Percentiles rank a stretch among this genome's conserved stretches.
phyloP scores from a whole-genome alignment of 2,113 vertebrate genomes.

The Lepus americanus region DNA sequence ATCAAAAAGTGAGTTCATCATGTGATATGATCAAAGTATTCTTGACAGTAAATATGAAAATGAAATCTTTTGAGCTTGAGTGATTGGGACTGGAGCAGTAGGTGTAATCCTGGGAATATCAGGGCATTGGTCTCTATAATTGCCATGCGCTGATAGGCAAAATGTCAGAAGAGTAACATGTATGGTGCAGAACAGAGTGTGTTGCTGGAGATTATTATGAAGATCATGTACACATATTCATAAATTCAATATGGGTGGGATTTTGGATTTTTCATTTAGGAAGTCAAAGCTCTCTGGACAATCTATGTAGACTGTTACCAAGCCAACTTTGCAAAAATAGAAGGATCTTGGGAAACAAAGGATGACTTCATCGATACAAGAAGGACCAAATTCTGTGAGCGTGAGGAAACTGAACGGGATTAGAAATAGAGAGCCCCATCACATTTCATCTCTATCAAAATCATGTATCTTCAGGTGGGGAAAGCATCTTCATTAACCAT shows the following conservation, averaged over 20 bases:
- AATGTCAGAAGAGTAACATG: background rate
- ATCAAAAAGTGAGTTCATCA: background rate
- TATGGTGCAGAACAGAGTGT: background rate
- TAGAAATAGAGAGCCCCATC: background rate
- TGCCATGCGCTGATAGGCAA: background rate
- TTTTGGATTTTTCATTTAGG: background rate
- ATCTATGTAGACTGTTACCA: background rate
- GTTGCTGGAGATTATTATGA: background rate
- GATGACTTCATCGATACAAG: background rate
- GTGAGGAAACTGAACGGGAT: background rate
- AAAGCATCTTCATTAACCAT: background rate
- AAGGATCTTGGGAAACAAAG: background rate
- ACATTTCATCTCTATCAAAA: background rate
- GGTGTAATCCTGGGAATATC: background rate
- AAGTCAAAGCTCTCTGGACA: slow-evolving; percentile 29
- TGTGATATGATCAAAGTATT: background rate
- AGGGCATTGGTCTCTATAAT: background rate
- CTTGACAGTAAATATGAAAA: slow-evolving; percentile 46
- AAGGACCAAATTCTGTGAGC: slow-evolving; percentile 56
- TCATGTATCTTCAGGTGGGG: background rate
- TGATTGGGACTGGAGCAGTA: slow-evolving; percentile 1
- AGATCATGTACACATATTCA: background rate
- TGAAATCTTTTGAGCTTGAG: background rate
- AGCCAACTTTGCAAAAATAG: background rate
- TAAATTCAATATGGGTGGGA: background rate